Conservation (phyloP, 2,113 vertebrate species). For the Melospiza georgiana region DNA sequence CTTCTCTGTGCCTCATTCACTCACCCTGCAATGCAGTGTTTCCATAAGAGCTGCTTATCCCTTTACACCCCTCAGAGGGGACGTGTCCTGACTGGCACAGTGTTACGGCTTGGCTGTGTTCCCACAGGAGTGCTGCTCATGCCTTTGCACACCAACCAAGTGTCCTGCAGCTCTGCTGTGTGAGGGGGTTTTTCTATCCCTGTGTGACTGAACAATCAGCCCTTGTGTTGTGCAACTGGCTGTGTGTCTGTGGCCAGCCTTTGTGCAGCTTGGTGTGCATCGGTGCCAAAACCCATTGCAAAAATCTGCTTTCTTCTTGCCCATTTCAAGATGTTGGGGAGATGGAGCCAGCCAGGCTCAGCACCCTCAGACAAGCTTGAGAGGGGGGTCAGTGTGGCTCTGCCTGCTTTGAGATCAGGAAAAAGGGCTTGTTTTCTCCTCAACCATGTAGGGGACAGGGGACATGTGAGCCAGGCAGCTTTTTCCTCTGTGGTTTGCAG, state of each 20-base stretch:
- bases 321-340: accelerated
- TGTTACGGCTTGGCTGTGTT: neutral
- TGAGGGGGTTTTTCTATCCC: neutral
- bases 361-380: neutral
- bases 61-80: neutral
- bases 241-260: neutral
- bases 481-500: neutral
- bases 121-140: accelerated
- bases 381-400: accelerated
- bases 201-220: neutral
- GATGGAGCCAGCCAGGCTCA: neutral
- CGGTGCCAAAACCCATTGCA: neutral
- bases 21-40: neutral
- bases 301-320: neutral
- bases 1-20: neutral
- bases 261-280: accelerated
- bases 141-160: neutral
- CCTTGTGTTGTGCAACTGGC: neutral
- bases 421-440: neutral
- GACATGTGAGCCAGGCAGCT: neutral
- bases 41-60: neutral
- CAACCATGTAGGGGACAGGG: accelerated
- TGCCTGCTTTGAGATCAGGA: neutral
- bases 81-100: neutral
- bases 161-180: accelerated